These are phyloP conservation scores for Leucophenga maculata DNA, from an alignment of 2,888 invertebrate species.

Conservation along the genomic window DNA sequence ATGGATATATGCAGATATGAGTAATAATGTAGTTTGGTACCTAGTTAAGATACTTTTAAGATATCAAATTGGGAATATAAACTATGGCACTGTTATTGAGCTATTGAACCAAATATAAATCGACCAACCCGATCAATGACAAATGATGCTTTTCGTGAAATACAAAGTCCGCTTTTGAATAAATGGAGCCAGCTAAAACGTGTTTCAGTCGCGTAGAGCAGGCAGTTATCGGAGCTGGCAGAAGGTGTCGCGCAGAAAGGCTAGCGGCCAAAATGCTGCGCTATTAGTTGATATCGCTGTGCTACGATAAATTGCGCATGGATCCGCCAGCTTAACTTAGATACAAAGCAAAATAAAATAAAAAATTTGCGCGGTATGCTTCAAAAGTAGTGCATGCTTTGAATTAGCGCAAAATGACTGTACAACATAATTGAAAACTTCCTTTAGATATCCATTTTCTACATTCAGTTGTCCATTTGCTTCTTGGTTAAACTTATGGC, in stretches of 20 bases:
- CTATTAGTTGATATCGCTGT: slow-evolving; percentile 9
- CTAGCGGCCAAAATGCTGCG: slow-evolving; percentile 4
- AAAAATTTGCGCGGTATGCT: no score
- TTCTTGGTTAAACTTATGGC: background rate
- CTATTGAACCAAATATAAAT: no score
- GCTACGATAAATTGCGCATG: background rate
- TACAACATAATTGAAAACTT: slow-evolving; percentile 11
- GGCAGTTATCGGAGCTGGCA: background rate
- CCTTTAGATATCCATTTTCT: background rate
- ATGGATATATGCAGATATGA: no score
- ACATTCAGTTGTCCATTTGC: background rate
- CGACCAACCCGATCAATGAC: background rate
- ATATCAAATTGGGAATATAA: no score
- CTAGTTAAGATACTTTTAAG: no score
- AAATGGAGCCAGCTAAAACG: background rate
- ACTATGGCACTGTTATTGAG: no score
- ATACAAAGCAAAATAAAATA: no score
- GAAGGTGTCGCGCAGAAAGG: background rate
- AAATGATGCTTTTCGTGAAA: background rate
- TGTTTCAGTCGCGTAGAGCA: background rate
- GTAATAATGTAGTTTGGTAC: no score
- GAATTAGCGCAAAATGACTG: slow-evolving; percentile 2
- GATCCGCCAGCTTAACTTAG: background rate
- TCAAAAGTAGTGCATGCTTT: slow-evolving; percentile 12
- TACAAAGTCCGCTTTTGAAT: background rate